Percentiles rank a stretch among this genome's conserved stretches.
These are phyloP conservation scores for Campylomormyrus numenius DNA, from an alignment of 2,113 vertebrate species.

Conservation along the genomic window DNA sequence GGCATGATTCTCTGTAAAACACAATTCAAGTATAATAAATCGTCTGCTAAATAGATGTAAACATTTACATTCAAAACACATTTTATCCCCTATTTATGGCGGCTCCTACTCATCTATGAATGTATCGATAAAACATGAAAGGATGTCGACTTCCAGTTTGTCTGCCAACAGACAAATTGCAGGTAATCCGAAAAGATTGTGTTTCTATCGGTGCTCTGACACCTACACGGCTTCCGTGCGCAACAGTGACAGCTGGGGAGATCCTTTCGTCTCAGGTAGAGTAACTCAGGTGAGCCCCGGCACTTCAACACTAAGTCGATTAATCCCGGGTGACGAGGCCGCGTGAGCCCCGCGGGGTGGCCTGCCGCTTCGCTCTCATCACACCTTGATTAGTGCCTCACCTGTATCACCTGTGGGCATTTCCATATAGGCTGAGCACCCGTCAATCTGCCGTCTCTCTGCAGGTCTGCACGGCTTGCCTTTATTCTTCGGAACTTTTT, in stretches of 20 bases:
- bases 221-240: conserved; percentile 37
- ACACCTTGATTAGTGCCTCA: not conserved
- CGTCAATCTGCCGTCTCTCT: not conserved
- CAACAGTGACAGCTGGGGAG: conserved; percentile 31
- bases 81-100: not conserved
- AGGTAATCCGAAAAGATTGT: conserved; percentile 48
- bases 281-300: conserved; percentile 23
- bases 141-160: conserved; percentile 28
- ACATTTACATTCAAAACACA: not conserved
- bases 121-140: conserved; percentile 32
- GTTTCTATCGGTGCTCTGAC: conserved; percentile 48
- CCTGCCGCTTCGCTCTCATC: not conserved
- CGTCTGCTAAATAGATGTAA: not conserved
- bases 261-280: not conserved
- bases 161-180: conserved; percentile 53
- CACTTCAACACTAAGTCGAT: conserved; percentile 38
- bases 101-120: conserved; percentile 7
- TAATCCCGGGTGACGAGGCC: conserved; percentile 46
- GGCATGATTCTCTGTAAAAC: not conserved
- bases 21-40: not conserved
- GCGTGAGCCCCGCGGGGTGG: not conserved
- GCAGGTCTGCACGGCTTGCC: not conserved
- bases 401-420: conserved; percentile 3
- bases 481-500: not conserved
- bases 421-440: not conserved